Evolutionary conservation across 2,888 invertebrate species (phyloP).

Genomic region (Heliconius erato): DNA sequence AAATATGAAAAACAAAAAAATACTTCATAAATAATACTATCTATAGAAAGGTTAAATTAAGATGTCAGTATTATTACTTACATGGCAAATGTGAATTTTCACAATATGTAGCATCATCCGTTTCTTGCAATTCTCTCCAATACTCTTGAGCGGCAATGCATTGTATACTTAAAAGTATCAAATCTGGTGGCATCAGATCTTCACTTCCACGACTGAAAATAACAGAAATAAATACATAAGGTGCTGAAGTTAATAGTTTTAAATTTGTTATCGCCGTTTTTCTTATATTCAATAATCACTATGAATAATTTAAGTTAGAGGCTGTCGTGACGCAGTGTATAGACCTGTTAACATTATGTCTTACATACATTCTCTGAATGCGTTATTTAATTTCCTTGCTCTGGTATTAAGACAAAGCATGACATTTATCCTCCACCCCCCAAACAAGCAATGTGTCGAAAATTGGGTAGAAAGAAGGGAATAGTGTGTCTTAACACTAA

Average conservation of each 20-base stretch:
- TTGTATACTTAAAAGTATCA: slow-evolving; percentile 89
- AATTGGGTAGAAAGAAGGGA: not conserved
- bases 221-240: too few species aligned
- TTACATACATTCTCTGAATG: too few species aligned
- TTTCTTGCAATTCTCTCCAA: slow-evolving; percentile 66
- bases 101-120: slow-evolving; percentile 51
- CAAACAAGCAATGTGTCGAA: not conserved
- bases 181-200: slow-evolving; percentile 90
- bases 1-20: too few species aligned
- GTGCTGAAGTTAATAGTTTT: not conserved
- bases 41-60: not conserved
- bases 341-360: too few species aligned
- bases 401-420: too few species aligned
- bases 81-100: slow-evolving; percentile 69
- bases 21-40: too few species aligned
- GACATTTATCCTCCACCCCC: not conserved
- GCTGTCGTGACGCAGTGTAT: too few species aligned
- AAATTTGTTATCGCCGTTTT: not conserved
- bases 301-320: not conserved
- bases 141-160: slow-evolving; percentile 83
- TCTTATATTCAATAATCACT: not conserved
- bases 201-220: slow-evolving; percentile 88
- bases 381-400: too few species aligned
- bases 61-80: slow-evolving; percentile 59
- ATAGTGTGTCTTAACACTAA: not conserved